Base-by-base conservation (phyloP, 2,888 invertebrate species). In the Dolomedes plantarius region DNA sequence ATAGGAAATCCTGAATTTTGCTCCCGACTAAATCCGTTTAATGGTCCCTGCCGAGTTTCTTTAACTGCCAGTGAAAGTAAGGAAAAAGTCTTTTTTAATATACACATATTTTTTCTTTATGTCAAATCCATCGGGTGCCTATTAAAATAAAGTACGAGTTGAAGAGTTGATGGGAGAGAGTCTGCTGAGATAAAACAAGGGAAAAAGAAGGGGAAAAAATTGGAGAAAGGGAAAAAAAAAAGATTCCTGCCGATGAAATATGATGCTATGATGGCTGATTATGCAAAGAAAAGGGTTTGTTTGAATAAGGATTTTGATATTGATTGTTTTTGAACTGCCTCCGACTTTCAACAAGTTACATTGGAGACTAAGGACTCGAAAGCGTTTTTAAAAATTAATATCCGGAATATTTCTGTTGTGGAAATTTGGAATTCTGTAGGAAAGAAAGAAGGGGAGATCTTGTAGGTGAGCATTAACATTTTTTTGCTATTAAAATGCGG, bases 21-120 rank as follows among this genome's bases (percentile, higher is more conserved):
- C 83, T 85, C 83, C 83, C 73, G 83, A 85, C 83, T 85, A 85
- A 85, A 85, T 85, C 83, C 83, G 83, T 85, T 85, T 85, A 85
- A 85, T 85, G 83, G 83, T 73, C 77, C 83, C 77, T 77, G 56
- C 77, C 67, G 83, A 85, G 83, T 85, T 85, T 85, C 77, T 56
- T 56, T 85, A 85, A 85, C 83, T 85, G 83, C 77, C 64, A 77
- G 67, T 31, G 77, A 85, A 73, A 67, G 72, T 62, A 67, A 72
- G 78, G 29, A 67, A 29, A 23, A 56, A 23, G 19, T 71, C 71
- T 83, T 83, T 82, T 85, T 77, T 83, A 85, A 85, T 85, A 85
- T 85, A 85, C 83, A 85, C 83, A 85, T 77, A 85, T 85, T 85
- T 85, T 85, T 85, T 85, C 73, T 85, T 72, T 77, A 85, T 85